Evolutionary conservation across 2,113 vertebrate genomes (phyloP).

Genomic region (Zosterops japonicus): DNA sequence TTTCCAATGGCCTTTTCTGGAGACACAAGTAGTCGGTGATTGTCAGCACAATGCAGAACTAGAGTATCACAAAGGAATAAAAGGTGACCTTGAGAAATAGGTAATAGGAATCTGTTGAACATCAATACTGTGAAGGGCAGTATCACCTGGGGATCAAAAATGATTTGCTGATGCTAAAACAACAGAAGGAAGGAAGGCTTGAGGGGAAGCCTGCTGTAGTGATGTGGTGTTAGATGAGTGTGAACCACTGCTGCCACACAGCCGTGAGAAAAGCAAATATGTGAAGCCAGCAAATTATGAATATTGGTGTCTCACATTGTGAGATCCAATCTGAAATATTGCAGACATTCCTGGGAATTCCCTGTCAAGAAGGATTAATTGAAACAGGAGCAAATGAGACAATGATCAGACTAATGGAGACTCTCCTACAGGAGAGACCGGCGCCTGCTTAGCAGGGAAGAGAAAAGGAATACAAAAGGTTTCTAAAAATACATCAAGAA

Average conservation of each 20-base stretch:
- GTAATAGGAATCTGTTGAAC: background rate
- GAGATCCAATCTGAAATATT: background rate
- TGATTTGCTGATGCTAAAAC: background rate
- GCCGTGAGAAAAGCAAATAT: background rate
- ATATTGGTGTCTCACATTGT: background rate
- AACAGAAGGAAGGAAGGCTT: background rate
- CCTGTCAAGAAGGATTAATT: background rate
- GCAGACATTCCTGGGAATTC: background rate
- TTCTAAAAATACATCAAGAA: constrained; percentile 27
- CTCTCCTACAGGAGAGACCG: background rate
- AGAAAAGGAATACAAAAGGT: background rate
- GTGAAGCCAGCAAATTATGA: background rate
- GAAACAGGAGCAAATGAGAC: background rate
- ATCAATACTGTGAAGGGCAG: background rate
- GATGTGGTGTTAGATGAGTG: background rate
- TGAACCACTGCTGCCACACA: background rate
- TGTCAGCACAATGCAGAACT: background rate
- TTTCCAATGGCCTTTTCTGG: background rate
- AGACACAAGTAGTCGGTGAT: background rate
- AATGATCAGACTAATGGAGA: background rate
- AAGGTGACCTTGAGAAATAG: background rate
- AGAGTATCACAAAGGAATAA: background rate
- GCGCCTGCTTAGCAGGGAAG: background rate
- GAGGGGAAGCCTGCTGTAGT: background rate
- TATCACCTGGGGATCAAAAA: background rate